These are phyloP conservation scores for Oostethus manadensis DNA, from an alignment of 2,113 vertebrate species.

Conservation along the genomic window DNA sequence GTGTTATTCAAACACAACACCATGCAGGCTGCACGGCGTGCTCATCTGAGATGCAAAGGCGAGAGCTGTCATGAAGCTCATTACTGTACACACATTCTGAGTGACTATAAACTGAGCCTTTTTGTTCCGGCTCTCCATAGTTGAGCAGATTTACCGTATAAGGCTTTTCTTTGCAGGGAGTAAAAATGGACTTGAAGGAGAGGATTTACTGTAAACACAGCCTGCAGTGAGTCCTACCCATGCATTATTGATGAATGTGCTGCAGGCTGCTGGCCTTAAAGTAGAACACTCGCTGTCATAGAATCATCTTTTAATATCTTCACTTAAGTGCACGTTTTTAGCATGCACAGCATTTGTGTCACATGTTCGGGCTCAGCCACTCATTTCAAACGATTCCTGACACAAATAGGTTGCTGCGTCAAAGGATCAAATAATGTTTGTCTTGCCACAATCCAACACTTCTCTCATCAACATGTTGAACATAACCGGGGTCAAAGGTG, in stretches of 20 bases:
- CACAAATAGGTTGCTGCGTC: neutral
- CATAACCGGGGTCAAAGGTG: slow-evolving; percentile 1
- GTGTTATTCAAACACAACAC: slow-evolving; percentile 53
- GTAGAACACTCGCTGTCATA: slow-evolving; percentile 13
- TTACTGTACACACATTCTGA: slow-evolving; percentile 34
- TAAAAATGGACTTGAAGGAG: slow-evolving; percentile 14
- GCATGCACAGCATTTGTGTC: neutral
- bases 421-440: no score
- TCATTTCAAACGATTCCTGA: neutral
- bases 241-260: slow-evolving; percentile 46
- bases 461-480: neutral
- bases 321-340: neutral
- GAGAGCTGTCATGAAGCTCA: slow-evolving; percentile 52
- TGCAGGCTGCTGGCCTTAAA: slow-evolving; percentile 16
- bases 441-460: neutral
- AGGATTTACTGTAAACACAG: slow-evolving; percentile 41
- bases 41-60: slow-evolving; percentile 50
- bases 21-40: slow-evolving; percentile 33
- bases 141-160: slow-evolving; percentile 50
- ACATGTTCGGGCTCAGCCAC: slow-evolving; percentile 5
- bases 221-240: slow-evolving; percentile 14
- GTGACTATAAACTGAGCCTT: slow-evolving; percentile 9
- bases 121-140: slow-evolving; percentile 21
- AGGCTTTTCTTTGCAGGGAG: slow-evolving; percentile 29
- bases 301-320: neutral